These are phyloP conservation scores for Eucidaris tribuloides DNA, from an alignment of 35 echinoderm and acorn worm genomes.

Conservation along the genomic window DNA sequence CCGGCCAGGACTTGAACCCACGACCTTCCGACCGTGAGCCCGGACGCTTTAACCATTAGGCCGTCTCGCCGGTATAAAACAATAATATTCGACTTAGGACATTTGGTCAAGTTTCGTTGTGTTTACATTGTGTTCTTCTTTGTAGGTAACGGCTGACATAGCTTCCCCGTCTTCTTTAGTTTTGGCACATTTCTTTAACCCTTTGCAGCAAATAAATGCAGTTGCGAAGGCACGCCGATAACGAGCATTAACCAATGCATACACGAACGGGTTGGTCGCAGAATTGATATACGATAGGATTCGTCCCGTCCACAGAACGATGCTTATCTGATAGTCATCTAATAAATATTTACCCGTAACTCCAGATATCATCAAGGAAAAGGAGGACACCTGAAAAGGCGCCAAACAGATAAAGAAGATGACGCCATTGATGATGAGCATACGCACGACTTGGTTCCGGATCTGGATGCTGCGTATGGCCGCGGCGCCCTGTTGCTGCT, in stretches of 20 bases:
- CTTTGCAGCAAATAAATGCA: conserved; percentile 12
- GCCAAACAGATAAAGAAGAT: conserved; percentile 55
- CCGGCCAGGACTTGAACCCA: no score
- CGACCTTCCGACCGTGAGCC: no score
- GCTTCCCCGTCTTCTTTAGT: no score
- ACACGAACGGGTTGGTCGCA: conserved; percentile 54
- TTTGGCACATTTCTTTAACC: no score
- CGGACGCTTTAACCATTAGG: no score
- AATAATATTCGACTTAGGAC: no score
- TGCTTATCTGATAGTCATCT: background rate
- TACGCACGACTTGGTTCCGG: conserved; percentile 51
- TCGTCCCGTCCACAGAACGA: conserved; percentile 12
- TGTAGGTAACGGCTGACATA: no score
- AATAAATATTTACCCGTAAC: background rate
- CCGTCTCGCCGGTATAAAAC: no score
- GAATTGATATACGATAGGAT: conserved; percentile 61
- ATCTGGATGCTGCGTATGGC: conserved; percentile 18
- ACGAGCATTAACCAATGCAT: conserved; percentile 30
- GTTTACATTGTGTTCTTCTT: no score
- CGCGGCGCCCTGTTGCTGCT: background rate
- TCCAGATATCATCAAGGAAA: conserved; percentile 24
- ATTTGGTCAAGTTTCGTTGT: no score
- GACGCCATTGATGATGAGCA: conserved; percentile 53
- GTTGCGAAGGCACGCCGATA: conserved; percentile 38
- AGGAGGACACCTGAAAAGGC: conserved; percentile 26